Evolutionary conservation across 2,888 invertebrate genomes (phyloP).

Genomic region (Deilephila porcellus): DNA sequence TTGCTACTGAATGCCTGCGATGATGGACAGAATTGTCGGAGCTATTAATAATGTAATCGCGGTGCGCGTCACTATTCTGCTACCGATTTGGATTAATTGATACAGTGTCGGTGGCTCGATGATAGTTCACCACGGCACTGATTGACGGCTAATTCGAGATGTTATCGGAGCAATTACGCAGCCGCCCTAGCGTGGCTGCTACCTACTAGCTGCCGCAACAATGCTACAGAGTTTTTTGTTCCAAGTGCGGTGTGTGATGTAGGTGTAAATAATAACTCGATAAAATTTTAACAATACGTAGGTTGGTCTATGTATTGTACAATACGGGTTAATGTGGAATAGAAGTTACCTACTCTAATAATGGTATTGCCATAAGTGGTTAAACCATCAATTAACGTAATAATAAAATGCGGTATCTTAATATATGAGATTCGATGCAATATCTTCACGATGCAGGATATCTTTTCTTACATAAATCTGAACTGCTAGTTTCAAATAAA

Average conservation of each 20-base stretch:
- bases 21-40: conserved; percentile 72
- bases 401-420: too few relatives aligned
- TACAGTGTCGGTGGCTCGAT: conserved; percentile 67
- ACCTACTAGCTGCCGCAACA: conserved; percentile 4
- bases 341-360: too few relatives aligned
- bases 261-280: background rate
- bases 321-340: too few relatives aligned
- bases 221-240: conserved; percentile 12
- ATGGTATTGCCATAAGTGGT: too few relatives aligned
- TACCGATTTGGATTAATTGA: conserved; percentile 83
- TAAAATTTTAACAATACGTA: background rate
- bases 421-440: too few relatives aligned
- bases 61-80: conserved; percentile 66
- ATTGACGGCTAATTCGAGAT: conserved; percentile 82
- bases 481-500: too few relatives aligned
- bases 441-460: too few relatives aligned
- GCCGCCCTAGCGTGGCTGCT: conserved; percentile 41
- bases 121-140: conserved; percentile 72
- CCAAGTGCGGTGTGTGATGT: background rate
- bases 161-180: conserved; percentile 78
- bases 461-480: too few relatives aligned
- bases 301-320: too few relatives aligned
- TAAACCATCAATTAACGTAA: too few relatives aligned
- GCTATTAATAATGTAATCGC: conserved; percentile 78
- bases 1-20: conserved; percentile 33